Conservation (phyloP, 2,888 invertebrate genomes). For the Brachypalpus laphriformis region DNA sequence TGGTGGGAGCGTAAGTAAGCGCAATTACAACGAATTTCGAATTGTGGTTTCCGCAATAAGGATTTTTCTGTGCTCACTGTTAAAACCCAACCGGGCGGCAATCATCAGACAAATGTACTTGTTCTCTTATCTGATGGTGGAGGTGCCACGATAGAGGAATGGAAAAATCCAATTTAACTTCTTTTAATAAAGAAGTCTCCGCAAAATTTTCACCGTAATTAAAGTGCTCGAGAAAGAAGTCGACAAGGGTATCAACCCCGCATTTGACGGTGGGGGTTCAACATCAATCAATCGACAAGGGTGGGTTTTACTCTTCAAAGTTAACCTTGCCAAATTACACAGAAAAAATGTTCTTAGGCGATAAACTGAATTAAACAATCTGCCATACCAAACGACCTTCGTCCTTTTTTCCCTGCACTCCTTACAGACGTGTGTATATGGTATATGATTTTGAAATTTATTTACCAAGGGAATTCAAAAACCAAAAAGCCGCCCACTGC, state of each 20-base stretch:
- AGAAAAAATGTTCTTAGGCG: not conserved
- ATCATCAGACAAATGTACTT: conserved; percentile 53
- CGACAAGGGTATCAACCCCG: not conserved
- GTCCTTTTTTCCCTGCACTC: not conserved
- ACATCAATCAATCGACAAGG: conserved; percentile 26
- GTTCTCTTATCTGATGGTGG: not conserved
- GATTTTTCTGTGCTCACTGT: conserved; percentile 42
- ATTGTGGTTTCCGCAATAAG: conserved; percentile 61
- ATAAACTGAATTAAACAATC: conserved; percentile 18
- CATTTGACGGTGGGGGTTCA: not conserved
- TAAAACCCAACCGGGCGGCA: conserved; percentile 34
- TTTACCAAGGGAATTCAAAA: conserved; percentile 1
- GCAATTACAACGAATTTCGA: conserved; percentile 65
- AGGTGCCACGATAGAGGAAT: not conserved
- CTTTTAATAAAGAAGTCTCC: conserved; percentile 33
- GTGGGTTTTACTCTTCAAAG: not conserved
- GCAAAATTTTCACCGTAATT: conserved; percentile 16
- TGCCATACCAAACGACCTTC: not conserved
- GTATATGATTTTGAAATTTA: conserved; percentile 14
- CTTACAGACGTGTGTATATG: not conserved
- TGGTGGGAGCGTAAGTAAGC: not conserved
- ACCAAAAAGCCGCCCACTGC: not conserved
- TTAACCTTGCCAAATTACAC: not conserved
- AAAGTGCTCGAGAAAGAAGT: not conserved
- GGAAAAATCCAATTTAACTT: conserved; percentile 54